Conservation (phyloP, 1,140 invertebrate genomes). For the Parasteatoda tepidariorum region DNA sequence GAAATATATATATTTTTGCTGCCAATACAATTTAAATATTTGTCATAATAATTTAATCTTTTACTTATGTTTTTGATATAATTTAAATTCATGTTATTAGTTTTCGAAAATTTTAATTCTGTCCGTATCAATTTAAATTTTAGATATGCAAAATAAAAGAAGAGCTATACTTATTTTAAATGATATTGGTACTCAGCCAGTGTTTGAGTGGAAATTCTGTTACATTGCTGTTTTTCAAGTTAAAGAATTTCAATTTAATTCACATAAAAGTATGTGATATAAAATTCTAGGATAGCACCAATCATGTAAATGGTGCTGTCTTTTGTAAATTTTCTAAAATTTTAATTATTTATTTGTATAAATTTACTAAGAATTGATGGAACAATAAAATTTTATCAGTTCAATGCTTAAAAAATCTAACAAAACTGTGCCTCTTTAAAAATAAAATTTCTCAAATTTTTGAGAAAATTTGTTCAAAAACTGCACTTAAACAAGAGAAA, state of each 20-base stretch:
- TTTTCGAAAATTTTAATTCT: too few relatives aligned
- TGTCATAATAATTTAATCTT: too few relatives aligned
- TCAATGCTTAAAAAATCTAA: too few relatives aligned
- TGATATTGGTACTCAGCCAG: neutral
- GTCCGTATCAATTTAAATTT: too few relatives aligned
- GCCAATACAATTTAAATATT: too few relatives aligned
- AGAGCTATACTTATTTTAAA: neutral
- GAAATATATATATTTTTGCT: too few relatives aligned
- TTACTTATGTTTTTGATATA: too few relatives aligned
- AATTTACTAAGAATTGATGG: neutral
- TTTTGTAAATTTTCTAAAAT: neutral
- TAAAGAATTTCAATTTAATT: neutral
- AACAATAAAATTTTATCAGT: neutral
- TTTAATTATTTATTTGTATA: neutral
- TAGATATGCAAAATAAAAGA: constrained; percentile 16
- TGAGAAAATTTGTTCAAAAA: too few relatives aligned
- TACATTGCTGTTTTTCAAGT: neutral
- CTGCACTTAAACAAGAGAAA: too few relatives aligned
- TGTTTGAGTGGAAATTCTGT: neutral
- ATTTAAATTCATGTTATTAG: too few relatives aligned
- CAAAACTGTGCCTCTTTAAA: too few relatives aligned
- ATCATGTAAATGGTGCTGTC: neutral
- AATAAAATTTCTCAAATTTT: too few relatives aligned
- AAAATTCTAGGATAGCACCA: neutral
- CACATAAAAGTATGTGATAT: neutral